Evolutionary conservation across 2,888 invertebrate genomes (phyloP).

Genomic region (Lasioglossum lativentre): DNA sequence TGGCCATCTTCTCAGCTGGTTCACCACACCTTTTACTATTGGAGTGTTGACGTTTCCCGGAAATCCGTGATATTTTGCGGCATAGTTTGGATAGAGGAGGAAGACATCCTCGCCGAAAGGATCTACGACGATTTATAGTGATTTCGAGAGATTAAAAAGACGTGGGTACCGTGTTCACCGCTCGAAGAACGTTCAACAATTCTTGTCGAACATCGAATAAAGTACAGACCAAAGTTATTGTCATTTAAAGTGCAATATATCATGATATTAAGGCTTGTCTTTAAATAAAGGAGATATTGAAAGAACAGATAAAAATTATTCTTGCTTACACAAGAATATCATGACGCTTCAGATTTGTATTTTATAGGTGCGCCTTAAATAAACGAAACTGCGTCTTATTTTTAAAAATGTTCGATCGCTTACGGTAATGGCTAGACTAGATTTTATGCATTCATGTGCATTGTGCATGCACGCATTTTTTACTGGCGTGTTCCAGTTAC

Average conservation of each 20-base stretch:
- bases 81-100: slow-evolving; percentile 34
- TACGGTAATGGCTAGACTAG: not conserved
- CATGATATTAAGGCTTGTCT: not conserved
- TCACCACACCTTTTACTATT: slow-evolving; percentile 70
- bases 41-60: slow-evolving; percentile 49
- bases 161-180: not conserved
- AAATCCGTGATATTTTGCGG: slow-evolving; percentile 23
- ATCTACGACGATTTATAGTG: slow-evolving; percentile 23
- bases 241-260: not conserved
- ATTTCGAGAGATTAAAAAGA: not conserved
- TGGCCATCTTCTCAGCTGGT: slow-evolving; percentile 76
- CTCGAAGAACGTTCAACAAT: not conserved
- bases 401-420: not conserved
- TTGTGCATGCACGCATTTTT: not conserved
- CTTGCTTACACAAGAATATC: too few species aligned
- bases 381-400: not conserved
- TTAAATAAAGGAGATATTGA: not conserved
- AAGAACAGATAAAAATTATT: too few species aligned
- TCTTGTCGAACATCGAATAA: not conserved
- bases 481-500: not conserved
- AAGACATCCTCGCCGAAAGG: slow-evolving; percentile 49
- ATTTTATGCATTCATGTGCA: slow-evolving; percentile 4
- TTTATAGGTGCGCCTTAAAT: not conserved
- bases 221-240: not conserved
- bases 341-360: not conserved